Conservation (phyloP, 1,140 invertebrate genomes). For the Penaeus vannamei region DNA sequence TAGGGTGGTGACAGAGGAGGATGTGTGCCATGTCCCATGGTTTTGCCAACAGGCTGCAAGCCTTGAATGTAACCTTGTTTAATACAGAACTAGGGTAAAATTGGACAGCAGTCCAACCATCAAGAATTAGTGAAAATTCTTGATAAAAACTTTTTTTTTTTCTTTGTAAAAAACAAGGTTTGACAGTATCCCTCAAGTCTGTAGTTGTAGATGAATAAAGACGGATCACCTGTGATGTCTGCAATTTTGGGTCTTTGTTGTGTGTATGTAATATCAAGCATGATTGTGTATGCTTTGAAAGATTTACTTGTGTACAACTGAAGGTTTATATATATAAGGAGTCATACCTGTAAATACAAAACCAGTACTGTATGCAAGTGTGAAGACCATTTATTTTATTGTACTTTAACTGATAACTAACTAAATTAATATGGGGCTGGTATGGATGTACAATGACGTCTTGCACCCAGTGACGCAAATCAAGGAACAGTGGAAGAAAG, state of each 20-base stretch:
- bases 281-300: slow-evolving; percentile 11
- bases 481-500: slow-evolving; percentile 1
- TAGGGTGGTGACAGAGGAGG: background rate
- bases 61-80: slow-evolving; percentile 14
- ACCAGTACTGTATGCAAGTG: slow-evolving; percentile 8
- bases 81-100: background rate
- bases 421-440: background rate
- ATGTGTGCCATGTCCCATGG: slow-evolving; percentile 15
- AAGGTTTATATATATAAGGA: slow-evolving; percentile 16
- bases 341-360: slow-evolving; percentile 18
- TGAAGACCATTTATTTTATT: slow-evolving; percentile 12
- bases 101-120: background rate
- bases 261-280: slow-evolving; percentile 7
- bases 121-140: background rate
- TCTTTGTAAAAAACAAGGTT: slow-evolving; percentile 2
- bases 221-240: background rate
- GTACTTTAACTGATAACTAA: slow-evolving; percentile 19
- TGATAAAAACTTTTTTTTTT: background rate
- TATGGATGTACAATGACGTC: no score
- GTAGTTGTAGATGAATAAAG: slow-evolving; percentile 23
- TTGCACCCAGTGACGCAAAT: slow-evolving; percentile 8
- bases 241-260: background rate
- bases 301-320: slow-evolving; percentile 17
- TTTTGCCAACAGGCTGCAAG: background rate
- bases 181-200: background rate